phyloP scores from a whole-genome alignment of 2,888 invertebrate genomes.

The Callyntrura sp. region DNA sequence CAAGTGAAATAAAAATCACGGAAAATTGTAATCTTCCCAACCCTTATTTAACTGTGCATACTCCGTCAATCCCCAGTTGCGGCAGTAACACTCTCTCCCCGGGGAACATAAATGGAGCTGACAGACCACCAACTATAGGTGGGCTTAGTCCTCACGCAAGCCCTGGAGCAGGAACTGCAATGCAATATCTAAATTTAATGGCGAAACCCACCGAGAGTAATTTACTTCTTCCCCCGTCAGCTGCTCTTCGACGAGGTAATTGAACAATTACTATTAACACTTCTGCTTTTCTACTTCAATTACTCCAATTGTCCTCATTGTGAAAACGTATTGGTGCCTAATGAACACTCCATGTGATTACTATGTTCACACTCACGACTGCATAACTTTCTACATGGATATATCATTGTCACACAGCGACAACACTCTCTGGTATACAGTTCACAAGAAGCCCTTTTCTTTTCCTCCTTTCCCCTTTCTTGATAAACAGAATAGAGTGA shows the following conservation, averaged over 20 bases:
- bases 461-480: slow-evolving; percentile 17
- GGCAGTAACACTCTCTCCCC: slow-evolving; percentile 63
- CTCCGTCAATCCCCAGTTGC: slow-evolving; percentile 61
- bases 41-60: slow-evolving; percentile 74
- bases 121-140: slow-evolving; percentile 50
- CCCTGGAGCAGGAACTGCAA: slow-evolving; percentile 75
- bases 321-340: neutral
- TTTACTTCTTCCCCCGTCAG: slow-evolving; percentile 92
- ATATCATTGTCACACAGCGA: neutral
- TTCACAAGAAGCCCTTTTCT: neutral
- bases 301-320: neutral
- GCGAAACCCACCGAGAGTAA: slow-evolving; percentile 86
- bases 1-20: slow-evolving; percentile 78
- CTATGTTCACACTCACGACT: slow-evolving; percentile 8
- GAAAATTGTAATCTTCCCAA: slow-evolving; percentile 78
- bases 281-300: neutral
- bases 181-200: slow-evolving; percentile 82
- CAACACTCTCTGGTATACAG: slow-evolving; percentile 6
- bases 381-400: neutral
- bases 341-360: neutral
- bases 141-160: slow-evolving; percentile 70
- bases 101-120: slow-evolving; percentile 36
- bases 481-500: slow-evolving; percentile 29
- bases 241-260: slow-evolving; percentile 89
- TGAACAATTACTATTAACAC: slow-evolving; percentile 58